phyloP scores from a whole-genome alignment of 2,888 invertebrate species.

The Dromius quadrimaculatus region DNA sequence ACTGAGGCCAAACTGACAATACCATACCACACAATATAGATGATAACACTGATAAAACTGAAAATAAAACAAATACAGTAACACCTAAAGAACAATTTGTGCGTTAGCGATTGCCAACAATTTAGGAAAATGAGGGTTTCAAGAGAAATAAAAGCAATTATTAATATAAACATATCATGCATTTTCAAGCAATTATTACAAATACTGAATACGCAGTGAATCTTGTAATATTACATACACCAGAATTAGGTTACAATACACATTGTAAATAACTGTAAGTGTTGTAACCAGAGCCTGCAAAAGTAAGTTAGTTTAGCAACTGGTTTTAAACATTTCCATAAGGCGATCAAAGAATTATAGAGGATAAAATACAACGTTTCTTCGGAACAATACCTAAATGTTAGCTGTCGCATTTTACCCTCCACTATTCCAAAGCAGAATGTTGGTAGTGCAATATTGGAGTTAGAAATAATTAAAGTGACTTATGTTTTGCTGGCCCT shows the following conservation, averaged over 20 bases:
- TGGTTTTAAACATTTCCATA: too few relatives aligned
- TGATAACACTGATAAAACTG: constrained; percentile 40
- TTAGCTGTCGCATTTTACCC: too few relatives aligned
- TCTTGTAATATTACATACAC: constrained; percentile 67
- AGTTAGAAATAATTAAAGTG: too few relatives aligned
- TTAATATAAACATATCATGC: constrained; percentile 87
- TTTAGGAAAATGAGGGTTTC: constrained; percentile 58
- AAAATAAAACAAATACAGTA: constrained; percentile 39
- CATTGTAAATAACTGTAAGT: constrained; percentile 64
- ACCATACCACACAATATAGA: constrained; percentile 39
- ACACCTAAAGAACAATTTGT: constrained; percentile 35
- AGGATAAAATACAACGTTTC: too few relatives aligned
- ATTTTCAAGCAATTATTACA: constrained; percentile 89
- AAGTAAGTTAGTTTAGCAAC: too few relatives aligned
- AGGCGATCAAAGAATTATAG: too few relatives aligned
- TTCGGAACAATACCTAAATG: too few relatives aligned
- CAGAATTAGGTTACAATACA: constrained; percentile 70
- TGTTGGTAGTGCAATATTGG: too few relatives aligned
- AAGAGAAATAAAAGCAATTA: constrained; percentile 66
- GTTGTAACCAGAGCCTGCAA: constrained; percentile 48
- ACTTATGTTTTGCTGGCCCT: constrained; percentile 18
- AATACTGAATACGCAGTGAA: constrained; percentile 76
- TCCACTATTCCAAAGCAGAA: too few relatives aligned
- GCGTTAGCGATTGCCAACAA: constrained; percentile 52
- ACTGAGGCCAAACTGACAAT: constrained; percentile 32